Evolutionary conservation across 2,797 vertebrate genomes (phyloP), one percentile per base, ranked within the genome.

Genomic region (Melanotaenia nigrans): DNA sequence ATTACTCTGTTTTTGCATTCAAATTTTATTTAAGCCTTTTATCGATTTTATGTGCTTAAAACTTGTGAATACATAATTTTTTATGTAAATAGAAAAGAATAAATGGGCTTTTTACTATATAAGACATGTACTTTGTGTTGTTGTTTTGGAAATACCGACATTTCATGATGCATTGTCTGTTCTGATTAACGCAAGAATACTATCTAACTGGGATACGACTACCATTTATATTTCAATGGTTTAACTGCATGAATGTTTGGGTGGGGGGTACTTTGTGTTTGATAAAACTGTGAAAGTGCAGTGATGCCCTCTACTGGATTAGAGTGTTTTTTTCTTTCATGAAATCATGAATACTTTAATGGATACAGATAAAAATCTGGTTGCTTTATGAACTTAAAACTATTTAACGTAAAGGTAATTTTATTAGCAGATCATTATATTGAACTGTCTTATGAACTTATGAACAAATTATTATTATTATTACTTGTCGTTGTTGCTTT

Each of bases 271-370:
- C 54, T 30, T 24, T 53, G 5, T 45, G 28, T 30, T 57, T 1
- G 20, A 38, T 20, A 13, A 30, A 35, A 18, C 55, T 60, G 58
- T 57, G 28, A 54, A 69, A 69, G 65, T 61, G 57, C 61, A 81
- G 33, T 35, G 59, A 61, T 63, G 85, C 87, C 87, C 85, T 78
- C 92, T 90, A 79, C 80, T 91, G 92, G 89, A 1, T 25, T 12
- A 30, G 30, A 68, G 1, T 11, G 24, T 25, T 22, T 36, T 36
- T 42, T 36, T 5, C 45, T 65, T 36, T 72, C 3, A n/a, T 57
- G 25, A 61, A 68, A 38, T 36, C 57, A 18, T 33, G 5, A 68
- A 65, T 5, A 49, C 0, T 0, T 22, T 18, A 14, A 16, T 2
- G 5, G 5, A 3, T 30, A 20, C 1, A 62, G 3, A 68, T 12